phyloP scores from a whole-genome alignment of 2,797 vertebrate species.

The Orestias chungarensis region DNA sequence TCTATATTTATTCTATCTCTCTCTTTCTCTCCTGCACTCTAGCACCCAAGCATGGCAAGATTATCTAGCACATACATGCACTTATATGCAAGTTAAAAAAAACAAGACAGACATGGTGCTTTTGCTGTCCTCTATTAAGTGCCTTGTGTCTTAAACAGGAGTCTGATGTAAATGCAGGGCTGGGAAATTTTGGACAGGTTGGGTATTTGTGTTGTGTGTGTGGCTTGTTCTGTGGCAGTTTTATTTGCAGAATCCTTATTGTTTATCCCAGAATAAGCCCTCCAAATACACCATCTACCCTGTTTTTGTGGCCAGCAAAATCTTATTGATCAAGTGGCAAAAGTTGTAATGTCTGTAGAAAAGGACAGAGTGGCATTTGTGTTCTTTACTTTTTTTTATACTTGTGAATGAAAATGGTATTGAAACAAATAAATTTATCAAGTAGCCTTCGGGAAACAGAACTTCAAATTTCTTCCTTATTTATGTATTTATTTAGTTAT shows the following conservation, averaged over 20 bases:
- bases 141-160: slow-evolving; percentile 71
- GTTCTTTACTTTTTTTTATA: slow-evolving; percentile 33
- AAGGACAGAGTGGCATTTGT: slow-evolving; percentile 48
- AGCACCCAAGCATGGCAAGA: slow-evolving; percentile 52
- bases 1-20: slow-evolving; percentile 55
- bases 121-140: slow-evolving; percentile 75
- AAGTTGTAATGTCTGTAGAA: slow-evolving; percentile 70
- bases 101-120: slow-evolving; percentile 40
- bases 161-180: slow-evolving; percentile 72
- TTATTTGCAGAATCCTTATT: slow-evolving; percentile 77
- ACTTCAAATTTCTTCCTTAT: no score
- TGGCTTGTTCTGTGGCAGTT: slow-evolving; percentile 55
- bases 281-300: slow-evolving; percentile 39
- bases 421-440: slow-evolving; percentile 47
- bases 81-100: slow-evolving; percentile 18
- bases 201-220: slow-evolving; percentile 35
- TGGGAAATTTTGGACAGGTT: slow-evolving; percentile 53
- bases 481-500: no score
- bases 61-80: slow-evolving; percentile 57
- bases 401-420: slow-evolving; percentile 31
- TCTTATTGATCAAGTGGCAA: slow-evolving; percentile 78
- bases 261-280: slow-evolving; percentile 61
- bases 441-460: slow-evolving; percentile 39
- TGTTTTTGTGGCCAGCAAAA: slow-evolving; percentile 72
- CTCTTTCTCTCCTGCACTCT: slow-evolving; percentile 54